phyloP scores from a whole-genome alignment of 2,797 vertebrate species.

The Enteromius mattozi region DNA sequence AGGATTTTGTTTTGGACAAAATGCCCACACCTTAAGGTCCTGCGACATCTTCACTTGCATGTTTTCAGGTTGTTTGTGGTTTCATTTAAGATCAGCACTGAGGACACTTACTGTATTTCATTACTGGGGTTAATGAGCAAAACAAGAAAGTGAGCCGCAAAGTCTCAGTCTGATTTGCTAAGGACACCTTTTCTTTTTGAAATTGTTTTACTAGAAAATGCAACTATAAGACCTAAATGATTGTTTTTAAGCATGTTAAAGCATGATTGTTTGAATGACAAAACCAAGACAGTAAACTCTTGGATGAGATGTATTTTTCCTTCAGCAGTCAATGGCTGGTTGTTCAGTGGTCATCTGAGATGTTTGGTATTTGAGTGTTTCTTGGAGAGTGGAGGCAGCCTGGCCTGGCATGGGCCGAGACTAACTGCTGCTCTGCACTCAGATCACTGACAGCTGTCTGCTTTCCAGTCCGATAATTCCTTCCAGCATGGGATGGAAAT shows the following conservation, averaged over 20 bases:
- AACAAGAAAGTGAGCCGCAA: slow-evolving; percentile 16
- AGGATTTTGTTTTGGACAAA: slow-evolving; percentile 3
- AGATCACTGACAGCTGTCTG: slow-evolving; percentile 50
- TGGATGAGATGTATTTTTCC: neutral
- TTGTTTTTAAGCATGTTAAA: neutral
- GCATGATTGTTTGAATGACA: neutral
- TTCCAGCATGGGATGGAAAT: slow-evolving; percentile 35
- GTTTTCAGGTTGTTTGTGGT: slow-evolving; percentile 10
- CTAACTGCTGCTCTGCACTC: slow-evolving; percentile 32
- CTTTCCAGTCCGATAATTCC: slow-evolving; percentile 51
- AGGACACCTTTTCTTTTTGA: neutral
- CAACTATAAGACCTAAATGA: neutral
- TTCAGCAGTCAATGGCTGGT: neutral
- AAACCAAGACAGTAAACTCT: neutral
- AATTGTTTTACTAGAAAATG: neutral
- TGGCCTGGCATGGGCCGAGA: slow-evolving; percentile 28
- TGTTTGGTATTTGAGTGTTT: slow-evolving; percentile 26
- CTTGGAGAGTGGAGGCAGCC: slow-evolving; percentile 6
- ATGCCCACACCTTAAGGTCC: neutral
- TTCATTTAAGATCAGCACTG: neutral
- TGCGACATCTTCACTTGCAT: neutral
- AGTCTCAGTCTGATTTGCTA: slow-evolving; percentile 6
- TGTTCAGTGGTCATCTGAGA: slow-evolving; percentile 12
- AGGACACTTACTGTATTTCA: slow-evolving; percentile 8
- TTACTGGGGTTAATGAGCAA: slow-evolving; percentile 6